Evolutionary conservation across 2,797 vertebrate species (phyloP), one percentile per base, ranked within the genome.

Genomic region (Siniperca obscura): DNA sequence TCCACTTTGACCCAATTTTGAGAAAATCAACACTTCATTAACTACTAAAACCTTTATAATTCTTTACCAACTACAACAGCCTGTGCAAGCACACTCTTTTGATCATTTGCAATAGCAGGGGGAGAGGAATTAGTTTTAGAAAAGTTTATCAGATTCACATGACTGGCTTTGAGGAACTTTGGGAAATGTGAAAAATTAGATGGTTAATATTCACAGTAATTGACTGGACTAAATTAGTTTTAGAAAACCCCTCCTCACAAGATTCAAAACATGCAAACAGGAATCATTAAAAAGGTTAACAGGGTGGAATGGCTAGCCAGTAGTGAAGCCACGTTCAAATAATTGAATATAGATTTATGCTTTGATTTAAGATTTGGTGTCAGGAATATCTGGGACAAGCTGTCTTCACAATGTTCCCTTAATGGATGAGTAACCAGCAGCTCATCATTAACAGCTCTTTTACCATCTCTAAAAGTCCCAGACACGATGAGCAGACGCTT

Each of bases 91-190:
- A 46, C 9, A 57, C 0, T 40, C 1, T 42, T 80, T 67, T 57
- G 22, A 76, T 61, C 40, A 67, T 70, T 84, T 84, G 80, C 66
- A 86, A 87, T 62, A 77, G 16, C 72, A 64, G 14, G 16, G 22
- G 52, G 40, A 53, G 50, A 60, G 22, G 17, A 70, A 70, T 40
- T 17, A 70, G 44, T 42, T 65, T 38, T 17, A 60, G n/a, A 74
- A 64, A 64, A 3, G 3, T 48, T 76, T 1, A 87, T 75, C 30
- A 68, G 16, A 70, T 82, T 70, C 38, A 74, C 68, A 82, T 76
- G 59, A 70, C 9, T 65, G 17, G 22, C 19, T 83, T 85, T 91
- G 46, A 88, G 86, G 89, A 90, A 91, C 73, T 84, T 56, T 12
- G 70, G 85, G 71, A 83, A 85, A 72, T 86, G 62, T 85, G 0